phyloP scores from a whole-genome alignment of 2,113 vertebrate genomes.

The Chloebia gouldiae region DNA sequence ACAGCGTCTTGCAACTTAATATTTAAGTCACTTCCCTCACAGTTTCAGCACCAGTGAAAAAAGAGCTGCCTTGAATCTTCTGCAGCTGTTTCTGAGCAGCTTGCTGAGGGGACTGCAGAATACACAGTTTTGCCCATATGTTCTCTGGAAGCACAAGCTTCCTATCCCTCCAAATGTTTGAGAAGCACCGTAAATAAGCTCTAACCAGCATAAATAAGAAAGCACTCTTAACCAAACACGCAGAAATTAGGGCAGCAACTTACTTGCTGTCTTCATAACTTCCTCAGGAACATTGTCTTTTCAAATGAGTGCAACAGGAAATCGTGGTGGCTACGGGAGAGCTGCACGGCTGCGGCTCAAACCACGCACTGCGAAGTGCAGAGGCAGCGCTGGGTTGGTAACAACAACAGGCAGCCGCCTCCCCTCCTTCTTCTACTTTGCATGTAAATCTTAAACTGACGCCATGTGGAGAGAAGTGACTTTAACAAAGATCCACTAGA shows the following conservation, averaged over 20 bases:
- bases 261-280: slow-evolving; percentile 72
- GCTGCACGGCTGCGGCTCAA: neutral
- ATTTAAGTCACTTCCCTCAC: neutral
- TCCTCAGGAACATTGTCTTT: slow-evolving; percentile 61
- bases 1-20: neutral
- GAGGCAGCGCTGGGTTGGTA: neutral
- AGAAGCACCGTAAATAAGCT: neutral
- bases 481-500: neutral
- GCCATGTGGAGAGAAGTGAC: neutral
- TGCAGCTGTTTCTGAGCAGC: slow-evolving; percentile 19
- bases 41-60: neutral
- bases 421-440: neutral
- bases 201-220: neutral
- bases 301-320: slow-evolving; percentile 73
- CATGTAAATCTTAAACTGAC: neutral
- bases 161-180: neutral
- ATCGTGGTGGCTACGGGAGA: slow-evolving; percentile 49
- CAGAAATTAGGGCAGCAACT: slow-evolving; percentile 53
- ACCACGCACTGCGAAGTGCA: slow-evolving; percentile 21
- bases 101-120: neutral
- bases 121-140: neutral
- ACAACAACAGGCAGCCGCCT: neutral
- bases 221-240: neutral
- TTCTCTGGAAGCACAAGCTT: neutral
- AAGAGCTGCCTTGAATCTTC: slow-evolving; percentile 2